These are phyloP conservation scores for Dynastes grantii DNA, from an alignment of 2,888 invertebrate species.

Conservation along the genomic window DNA sequence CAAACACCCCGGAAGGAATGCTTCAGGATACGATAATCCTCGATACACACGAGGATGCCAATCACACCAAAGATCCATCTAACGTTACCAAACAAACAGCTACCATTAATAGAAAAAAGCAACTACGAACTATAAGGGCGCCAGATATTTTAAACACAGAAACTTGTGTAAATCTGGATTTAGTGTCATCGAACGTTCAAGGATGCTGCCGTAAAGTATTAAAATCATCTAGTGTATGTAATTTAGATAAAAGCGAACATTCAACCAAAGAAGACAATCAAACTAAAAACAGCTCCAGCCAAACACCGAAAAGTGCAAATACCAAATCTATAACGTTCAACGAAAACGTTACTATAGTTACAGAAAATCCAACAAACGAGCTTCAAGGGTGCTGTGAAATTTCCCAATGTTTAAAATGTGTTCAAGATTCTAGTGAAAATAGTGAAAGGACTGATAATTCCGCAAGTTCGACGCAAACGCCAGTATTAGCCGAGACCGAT, in stretches of 20 bases:
- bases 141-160: conserved; percentile 43
- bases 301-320: not conserved
- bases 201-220: not conserved
- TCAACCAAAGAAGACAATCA: conserved; percentile 23
- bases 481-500: not conserved
- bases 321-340: not conserved
- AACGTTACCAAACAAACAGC: conserved; percentile 14
- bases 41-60: not conserved
- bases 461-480: not conserved
- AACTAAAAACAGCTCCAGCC: not conserved
- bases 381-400: conserved; percentile 34
- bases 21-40: not conserved
- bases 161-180: conserved; percentile 33
- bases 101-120: conserved; percentile 24
- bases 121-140: conserved; percentile 12
- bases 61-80: conserved; percentile 14
- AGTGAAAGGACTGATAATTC: conserved; percentile 10
- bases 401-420: conserved; percentile 32
- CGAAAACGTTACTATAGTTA: not conserved
- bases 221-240: not conserved
- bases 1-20: not conserved
- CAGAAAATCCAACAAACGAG: not conserved
- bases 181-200: conserved; percentile 18
- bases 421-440: conserved; percentile 2
- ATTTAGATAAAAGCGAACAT: conserved; percentile 1